phyloP scores from a whole-genome alignment of 2,888 invertebrate species.

The Acleris cristana region DNA sequence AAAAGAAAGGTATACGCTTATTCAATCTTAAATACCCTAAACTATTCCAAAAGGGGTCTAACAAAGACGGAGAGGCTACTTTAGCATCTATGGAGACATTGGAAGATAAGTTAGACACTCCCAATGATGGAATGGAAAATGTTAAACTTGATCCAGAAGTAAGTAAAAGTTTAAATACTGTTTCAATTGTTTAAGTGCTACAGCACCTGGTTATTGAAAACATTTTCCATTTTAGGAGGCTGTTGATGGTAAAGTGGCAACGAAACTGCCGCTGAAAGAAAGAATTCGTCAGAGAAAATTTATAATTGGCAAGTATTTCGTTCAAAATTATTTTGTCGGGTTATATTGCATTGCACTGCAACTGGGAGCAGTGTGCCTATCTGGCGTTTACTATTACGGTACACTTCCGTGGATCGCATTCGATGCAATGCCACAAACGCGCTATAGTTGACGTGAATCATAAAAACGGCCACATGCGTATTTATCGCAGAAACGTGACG shows the following conservation, averaged over 20 bases:
- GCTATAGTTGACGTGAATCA: no score
- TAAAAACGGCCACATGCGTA: no score
- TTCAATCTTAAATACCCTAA: slow-evolving; percentile 74
- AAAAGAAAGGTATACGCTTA: slow-evolving; percentile 44
- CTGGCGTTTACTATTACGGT: no score
- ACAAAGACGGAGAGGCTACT: slow-evolving; percentile 86
- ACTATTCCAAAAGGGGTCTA: slow-evolving; percentile 82
- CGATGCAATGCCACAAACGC: no score
- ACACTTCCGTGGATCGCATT: no score
- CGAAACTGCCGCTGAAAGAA: slow-evolving; percentile 81
- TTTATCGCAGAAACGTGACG: no score
- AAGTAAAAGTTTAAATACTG: slow-evolving; percentile 44
- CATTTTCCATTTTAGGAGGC: slow-evolving; percentile 67
- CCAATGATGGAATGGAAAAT: slow-evolving; percentile 90
- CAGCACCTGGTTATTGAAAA: slow-evolving; percentile 18
- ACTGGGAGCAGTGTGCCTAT: slow-evolving; percentile 9
- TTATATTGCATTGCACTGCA: not conserved
- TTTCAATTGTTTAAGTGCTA: not conserved
- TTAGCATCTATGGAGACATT: slow-evolving; percentile 92
- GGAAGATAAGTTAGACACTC: slow-evolving; percentile 88
- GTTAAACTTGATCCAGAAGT: slow-evolving; percentile 86
- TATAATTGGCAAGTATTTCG: slow-evolving; percentile 81
- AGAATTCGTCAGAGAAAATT: slow-evolving; percentile 87
- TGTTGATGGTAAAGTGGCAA: slow-evolving; percentile 81
- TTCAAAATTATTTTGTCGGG: slow-evolving; percentile 7